phyloP scores from a whole-genome alignment of 2,888 invertebrate genomes.

The Xanthorhoe designata region DNA sequence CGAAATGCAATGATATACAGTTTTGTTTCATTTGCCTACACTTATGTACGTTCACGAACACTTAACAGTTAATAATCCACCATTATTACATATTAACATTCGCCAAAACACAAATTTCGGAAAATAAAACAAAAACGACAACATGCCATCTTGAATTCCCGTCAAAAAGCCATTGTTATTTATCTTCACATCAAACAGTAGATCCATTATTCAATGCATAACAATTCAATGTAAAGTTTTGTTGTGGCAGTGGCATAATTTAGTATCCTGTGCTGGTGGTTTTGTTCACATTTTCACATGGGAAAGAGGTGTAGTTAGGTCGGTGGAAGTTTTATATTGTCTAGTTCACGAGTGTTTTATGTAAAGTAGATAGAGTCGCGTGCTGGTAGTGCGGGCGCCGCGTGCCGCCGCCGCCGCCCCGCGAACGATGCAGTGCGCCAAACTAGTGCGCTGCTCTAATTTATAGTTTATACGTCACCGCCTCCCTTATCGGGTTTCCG shows the following conservation, averaged over 20 bases:
- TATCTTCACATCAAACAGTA: slow-evolving; percentile 32
- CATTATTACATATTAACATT: no score
- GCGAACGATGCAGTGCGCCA: slow-evolving; percentile 41
- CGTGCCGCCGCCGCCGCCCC: slow-evolving; percentile 9
- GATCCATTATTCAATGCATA: slow-evolving; percentile 36
- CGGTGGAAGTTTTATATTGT: slow-evolving; percentile 53
- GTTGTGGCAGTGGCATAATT: slow-evolving; percentile 20
- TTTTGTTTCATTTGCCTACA: no score
- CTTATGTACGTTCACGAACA: no score
- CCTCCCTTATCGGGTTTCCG: slow-evolving; percentile 64
- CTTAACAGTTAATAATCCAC: no score
- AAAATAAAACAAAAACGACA: no score
- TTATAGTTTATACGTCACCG: slow-evolving; percentile 60
- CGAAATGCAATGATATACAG: no score
- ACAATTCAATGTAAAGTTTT: slow-evolving; percentile 35
- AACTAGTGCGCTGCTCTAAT: slow-evolving; percentile 47
- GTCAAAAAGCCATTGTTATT: no score
- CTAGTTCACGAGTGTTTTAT: slow-evolving; percentile 61
- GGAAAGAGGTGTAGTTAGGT: slow-evolving; percentile 46
- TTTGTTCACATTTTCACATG: slow-evolving; percentile 47
- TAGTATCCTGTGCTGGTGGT: slow-evolving; percentile 18
- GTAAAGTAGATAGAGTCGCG: slow-evolving; percentile 58
- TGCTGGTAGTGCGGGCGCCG: slow-evolving; percentile 35
- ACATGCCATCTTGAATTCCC: no score
- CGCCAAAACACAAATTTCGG: no score